Evolutionary conservation across 2,888 invertebrate genomes (phyloP), one percentile per base, ranked within the genome.

Genomic region (Tholera decimalis): DNA sequence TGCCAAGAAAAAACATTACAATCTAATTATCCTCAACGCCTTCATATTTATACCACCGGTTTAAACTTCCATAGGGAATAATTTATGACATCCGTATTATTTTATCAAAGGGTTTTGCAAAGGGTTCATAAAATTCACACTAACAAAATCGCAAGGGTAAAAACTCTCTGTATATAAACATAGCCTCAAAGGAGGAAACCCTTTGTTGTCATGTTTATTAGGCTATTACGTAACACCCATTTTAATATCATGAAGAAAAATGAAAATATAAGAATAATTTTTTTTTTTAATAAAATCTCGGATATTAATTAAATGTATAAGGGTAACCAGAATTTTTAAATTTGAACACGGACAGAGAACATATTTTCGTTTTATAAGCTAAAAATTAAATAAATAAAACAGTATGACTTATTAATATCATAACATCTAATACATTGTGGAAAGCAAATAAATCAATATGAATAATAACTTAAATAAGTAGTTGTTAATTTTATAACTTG

Each of bases 61-160:
- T 55, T 33, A 75, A 43, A 56, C 47, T 56, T 58, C 51, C 73
- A 47, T 55, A 15, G 15, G 24, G 37, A 69, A 70, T 70, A 70
- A 70, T 76, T 76, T 70, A 59, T 28, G 59, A 77, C 60, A 39
- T 70, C 47, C 60, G 51, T 35, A 76, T 76, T 76, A 76, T 70
- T 76, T 70, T 77, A 76, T 70, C 51, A 76, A 70, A 70, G 51
- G 77, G 47, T 50, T 76, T 53, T 46, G 30, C 51, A 49, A 76
- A 71, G 53, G 77, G 47, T 77, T 49, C 77, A 77, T 71, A 60
- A 60, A 77, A 71, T 77, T 71, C 62, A 44, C 53, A 71, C 77
- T 54, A 50, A 71, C 49, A 33, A 71, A 60, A 77, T 54, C n/a
- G 37, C 47, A 35, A 53, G 61, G 72, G 37, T 49, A 39, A 60